Conservation (phyloP, 1,140 invertebrate genomes). For the Hycleus phaleratus region DNA sequence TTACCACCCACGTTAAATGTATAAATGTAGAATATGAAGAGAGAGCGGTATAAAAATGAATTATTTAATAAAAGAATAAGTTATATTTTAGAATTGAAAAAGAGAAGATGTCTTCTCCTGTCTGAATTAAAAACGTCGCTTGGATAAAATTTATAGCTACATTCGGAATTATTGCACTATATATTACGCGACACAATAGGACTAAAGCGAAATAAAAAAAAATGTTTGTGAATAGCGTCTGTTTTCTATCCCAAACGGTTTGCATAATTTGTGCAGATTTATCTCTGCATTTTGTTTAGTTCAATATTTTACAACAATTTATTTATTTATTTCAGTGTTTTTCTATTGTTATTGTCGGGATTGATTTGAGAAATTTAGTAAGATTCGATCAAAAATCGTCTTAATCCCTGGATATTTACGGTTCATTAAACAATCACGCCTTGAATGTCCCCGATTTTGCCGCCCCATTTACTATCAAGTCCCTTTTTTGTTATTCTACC, state of each 20-base stretch:
- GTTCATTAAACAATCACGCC: slow-evolving; percentile 12
- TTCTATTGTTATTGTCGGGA: too few species aligned
- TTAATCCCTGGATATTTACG: background rate
- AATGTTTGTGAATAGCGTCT: slow-evolving; percentile 22
- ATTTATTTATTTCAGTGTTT: too few species aligned
- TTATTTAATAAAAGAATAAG: too few species aligned
- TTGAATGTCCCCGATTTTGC: slow-evolving; percentile 5
- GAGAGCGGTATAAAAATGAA: too few species aligned
- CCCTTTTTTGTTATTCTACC: background rate
- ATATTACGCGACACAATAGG: slow-evolving; percentile 28
- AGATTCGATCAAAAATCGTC: too few species aligned
- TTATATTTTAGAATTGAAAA: too few species aligned
- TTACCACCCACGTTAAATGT: too few species aligned
- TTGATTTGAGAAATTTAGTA: too few species aligned
- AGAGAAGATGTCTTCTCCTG: too few species aligned
- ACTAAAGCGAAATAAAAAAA: slow-evolving; percentile 22
- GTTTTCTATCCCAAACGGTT: slow-evolving; percentile 21
- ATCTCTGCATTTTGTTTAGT: slow-evolving; percentile 5
- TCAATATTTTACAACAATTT: too few species aligned
- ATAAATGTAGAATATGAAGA: too few species aligned
- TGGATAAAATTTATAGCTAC: slow-evolving; percentile 23
- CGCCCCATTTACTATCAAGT: slow-evolving; percentile 7
- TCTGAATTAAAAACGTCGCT: slow-evolving; percentile 20
- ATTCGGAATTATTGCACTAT: slow-evolving; percentile 26
- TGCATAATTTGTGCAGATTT: slow-evolving; percentile 29